A percentile compares a stretch with the other conserved stretches of the same genome.
These are phyloP conservation scores for Deladenus siricidicola DNA, from an alignment of 2,888 invertebrate genomes.

Conservation along the genomic window DNA sequence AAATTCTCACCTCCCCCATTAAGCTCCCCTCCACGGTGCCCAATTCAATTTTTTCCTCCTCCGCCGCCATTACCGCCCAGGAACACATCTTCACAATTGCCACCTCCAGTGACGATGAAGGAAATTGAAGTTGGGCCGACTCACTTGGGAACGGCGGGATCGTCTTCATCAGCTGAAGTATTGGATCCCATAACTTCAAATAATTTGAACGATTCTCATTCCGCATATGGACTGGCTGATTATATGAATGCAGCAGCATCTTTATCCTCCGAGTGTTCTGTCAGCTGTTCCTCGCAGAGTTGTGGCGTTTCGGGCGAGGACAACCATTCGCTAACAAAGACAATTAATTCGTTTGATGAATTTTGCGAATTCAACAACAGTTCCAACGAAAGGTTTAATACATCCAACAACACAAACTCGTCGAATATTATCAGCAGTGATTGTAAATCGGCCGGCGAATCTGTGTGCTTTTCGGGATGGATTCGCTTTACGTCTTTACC, in stretches of 20 bases:
- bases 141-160: neutral
- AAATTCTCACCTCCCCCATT: neutral
- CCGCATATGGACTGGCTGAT: too few relatives aligned
- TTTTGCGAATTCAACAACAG: neutral
- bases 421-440: neutral
- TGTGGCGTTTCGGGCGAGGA: neutral
- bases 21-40: neutral
- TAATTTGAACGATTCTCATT: neutral
- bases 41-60: neutral
- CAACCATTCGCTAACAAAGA: too few relatives aligned
- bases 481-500: constrained; percentile 16
- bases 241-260: neutral
- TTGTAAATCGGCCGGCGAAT: constrained; percentile 27
- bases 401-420: neutral
- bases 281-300: neutral
- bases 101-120: neutral
- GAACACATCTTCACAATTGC: constrained; percentile 5
- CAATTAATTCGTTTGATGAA: neutral
- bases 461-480: constrained; percentile 33
- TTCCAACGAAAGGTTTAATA: neutral
- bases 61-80: constrained; percentile 21
- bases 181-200: neutral
- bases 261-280: neutral
- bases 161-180: neutral
- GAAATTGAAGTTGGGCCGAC: neutral